Base-by-base conservation (phyloP, 2,113 vertebrate species). In the Poecile atricapillus region DNA sequence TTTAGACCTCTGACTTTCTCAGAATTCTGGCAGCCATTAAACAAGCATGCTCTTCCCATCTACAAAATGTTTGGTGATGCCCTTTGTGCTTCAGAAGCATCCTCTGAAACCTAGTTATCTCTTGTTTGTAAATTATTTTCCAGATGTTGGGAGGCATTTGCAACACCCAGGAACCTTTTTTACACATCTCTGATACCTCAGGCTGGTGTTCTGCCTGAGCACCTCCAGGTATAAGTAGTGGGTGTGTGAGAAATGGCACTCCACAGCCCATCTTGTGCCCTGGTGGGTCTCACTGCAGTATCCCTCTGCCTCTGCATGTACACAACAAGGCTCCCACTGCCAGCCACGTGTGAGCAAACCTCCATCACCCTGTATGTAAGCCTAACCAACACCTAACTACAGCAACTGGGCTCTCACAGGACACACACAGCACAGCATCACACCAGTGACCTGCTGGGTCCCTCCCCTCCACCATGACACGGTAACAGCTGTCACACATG, bases 201-300 rank as follows among this genome's bases (percentile, higher is more conserved):
- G 53, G n/a, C 25, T 28, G 0, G 1, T 43, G 9, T 67, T 76
- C 28, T 77, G 23, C n/a, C 43, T 2, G 0, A 27, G 7, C 33
- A 64, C 19, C 13, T 77, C 30, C 63, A 74, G 24, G 20, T 13
- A 13, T 17, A 35, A 53, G 14, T 17, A 53, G 14, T 17, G 70
- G 30, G 33, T 11, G 15, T 27, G 55, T 30, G 81, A 41, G 53
- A 59, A 49, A 23, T 23, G 47, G 27, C n/a, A 11, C 28, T 50
- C 27, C 37, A 35, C 27, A 52, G 63, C 6, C 0, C 10, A 3
- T 10, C 25, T 52, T 27, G 15, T 43, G 25, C 18, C 63, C 64
- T n/a, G 2, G 17, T 24, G 2, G 0, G 7, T 73, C 13, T 15
- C 4, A 0, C 28, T 5, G 1, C 30, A 7, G 2, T 4, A 31